phyloP scores from a whole-genome alignment of 2,888 invertebrate species.

The Mythimna loreyi region DNA sequence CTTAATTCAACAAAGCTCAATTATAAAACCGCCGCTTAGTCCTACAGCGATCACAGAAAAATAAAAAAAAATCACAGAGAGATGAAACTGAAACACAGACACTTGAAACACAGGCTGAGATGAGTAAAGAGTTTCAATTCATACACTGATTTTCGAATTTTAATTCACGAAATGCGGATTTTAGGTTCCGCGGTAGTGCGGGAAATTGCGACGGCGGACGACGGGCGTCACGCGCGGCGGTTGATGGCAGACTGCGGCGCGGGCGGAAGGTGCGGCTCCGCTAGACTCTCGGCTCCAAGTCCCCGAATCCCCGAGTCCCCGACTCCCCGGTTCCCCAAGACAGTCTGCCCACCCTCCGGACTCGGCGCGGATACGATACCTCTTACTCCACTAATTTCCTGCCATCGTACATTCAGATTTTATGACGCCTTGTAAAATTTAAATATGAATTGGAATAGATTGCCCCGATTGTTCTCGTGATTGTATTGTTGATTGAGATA shows the following conservation, averaged over 20 bases:
- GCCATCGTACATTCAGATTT: conserved; percentile 60
- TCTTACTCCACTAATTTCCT: conserved; percentile 71
- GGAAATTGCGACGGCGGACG: conserved; percentile 38
- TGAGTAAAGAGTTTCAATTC: conserved; percentile 32
- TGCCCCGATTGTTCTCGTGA: conserved; percentile 50
- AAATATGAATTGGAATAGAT: conserved; percentile 62
- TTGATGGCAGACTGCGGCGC: conserved; percentile 76
- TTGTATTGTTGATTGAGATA: conserved; percentile 50
- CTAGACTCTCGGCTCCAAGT: conserved; percentile 41
- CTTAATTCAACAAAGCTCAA: conserved; percentile 64
- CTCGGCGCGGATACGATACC: conserved; percentile 71
- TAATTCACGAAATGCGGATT: conserved; percentile 62
- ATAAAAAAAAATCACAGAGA: conserved; percentile 37
- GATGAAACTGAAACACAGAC: conserved; percentile 56
- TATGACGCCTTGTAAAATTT: conserved; percentile 63
- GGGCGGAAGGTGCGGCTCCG: conserved; percentile 68
- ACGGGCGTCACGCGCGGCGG: conserved; percentile 57
- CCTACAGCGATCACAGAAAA: conserved; percentile 45
- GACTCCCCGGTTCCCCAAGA: conserved; percentile 59
- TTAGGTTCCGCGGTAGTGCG: conserved; percentile 51
- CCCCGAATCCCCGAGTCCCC: conserved; percentile 54
- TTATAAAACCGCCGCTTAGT: conserved; percentile 58
- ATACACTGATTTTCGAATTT: conserved; percentile 47
- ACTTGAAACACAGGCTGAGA: conserved; percentile 51
- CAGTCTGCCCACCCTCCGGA: conserved; percentile 74